Percentiles rank a stretch among this genome's conserved stretches.
phyloP scores from a whole-genome alignment of 1,140 invertebrate genomes.

The Ips nitidus region DNA sequence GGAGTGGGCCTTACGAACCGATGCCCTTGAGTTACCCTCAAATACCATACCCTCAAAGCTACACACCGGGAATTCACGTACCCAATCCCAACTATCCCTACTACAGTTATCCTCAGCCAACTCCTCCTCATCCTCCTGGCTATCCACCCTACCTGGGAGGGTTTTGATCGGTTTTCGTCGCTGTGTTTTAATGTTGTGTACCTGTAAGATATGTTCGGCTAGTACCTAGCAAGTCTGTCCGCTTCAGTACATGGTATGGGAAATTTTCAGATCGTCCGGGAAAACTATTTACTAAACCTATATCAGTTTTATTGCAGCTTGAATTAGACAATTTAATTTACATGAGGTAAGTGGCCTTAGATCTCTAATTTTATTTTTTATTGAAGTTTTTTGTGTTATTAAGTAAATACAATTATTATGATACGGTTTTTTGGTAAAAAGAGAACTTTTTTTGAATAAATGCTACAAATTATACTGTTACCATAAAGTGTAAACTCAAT shows the following conservation, averaged over 20 bases:
- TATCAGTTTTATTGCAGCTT: constrained; percentile 4
- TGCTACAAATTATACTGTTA: no score
- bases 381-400: no score
- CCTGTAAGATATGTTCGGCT: constrained; percentile 55
- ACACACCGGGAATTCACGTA: constrained; percentile 56
- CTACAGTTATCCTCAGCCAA: constrained; percentile 52
- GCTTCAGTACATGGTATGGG: constrained; percentile 49
- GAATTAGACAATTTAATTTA: no score
- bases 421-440: no score
- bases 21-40: constrained; percentile 49
- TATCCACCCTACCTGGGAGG: constrained; percentile 57
- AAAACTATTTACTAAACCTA: neutral
- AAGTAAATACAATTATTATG: no score
- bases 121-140: constrained; percentile 54
- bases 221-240: constrained; percentile 55
- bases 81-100: constrained; percentile 61
- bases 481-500: no score
- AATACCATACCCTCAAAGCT: constrained; percentile 50
- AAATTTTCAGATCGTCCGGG: constrained; percentile 14
- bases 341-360: no score
- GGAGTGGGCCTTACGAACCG: constrained; percentile 50
- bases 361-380: no score
- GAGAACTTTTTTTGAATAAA: no score
- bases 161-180: constrained; percentile 58
- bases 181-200: constrained; percentile 55